Base-by-base conservation (phyloP, 2,888 invertebrate species). In the Diloba caeruleocephala region DNA sequence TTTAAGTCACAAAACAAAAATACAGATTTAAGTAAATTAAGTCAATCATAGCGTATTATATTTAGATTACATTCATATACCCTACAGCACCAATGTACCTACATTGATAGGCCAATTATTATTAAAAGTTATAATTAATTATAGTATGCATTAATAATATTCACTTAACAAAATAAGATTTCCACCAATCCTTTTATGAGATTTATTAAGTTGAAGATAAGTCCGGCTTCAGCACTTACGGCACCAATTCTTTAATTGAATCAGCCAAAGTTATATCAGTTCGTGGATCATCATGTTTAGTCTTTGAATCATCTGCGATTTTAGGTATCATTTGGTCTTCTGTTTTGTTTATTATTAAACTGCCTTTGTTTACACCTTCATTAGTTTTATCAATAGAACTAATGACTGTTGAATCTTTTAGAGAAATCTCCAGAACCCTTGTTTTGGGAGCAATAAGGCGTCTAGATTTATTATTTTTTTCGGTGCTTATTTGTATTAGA, bases 401-500 rank as follows among this genome's bases (percentile, higher is more conserved):
- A 10, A 12, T 9, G 3, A 1, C 5, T 19, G 12, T 48, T 14
- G 39, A 28, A 1, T 44, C 58, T 25, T 15, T 31, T 5, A 13
- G 0, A 31, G 23, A 9, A 10, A 34, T 15, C 5, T 37, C 42
- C 26, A 31, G 7, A 21, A 14, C 10, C 21, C 14, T 37, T 9
- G 13, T 0, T 17, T 50, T 32, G 28, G 26, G 4, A 7, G 19
- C n/a, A 9, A 19, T 17, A 17, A 17, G 14, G 13, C 13, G 29
- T 1, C 4, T 13, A 1, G 19, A 3, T 21, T 41, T 29, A 9
- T 29, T 19, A 3, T 21, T 29, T 21, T 19, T 29, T 6, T 12
- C 10, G 1, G 38, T 2, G 6, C 10, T 1, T 2, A 38, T 2
- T 19, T 29, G 29, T 5, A 21, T 29, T 8, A 26, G 3, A 1